Evolutionary conservation across 2,113 vertebrate species (phyloP), one percentile per base, ranked within the genome.

Genomic region (Daboia siamensis): DNA sequence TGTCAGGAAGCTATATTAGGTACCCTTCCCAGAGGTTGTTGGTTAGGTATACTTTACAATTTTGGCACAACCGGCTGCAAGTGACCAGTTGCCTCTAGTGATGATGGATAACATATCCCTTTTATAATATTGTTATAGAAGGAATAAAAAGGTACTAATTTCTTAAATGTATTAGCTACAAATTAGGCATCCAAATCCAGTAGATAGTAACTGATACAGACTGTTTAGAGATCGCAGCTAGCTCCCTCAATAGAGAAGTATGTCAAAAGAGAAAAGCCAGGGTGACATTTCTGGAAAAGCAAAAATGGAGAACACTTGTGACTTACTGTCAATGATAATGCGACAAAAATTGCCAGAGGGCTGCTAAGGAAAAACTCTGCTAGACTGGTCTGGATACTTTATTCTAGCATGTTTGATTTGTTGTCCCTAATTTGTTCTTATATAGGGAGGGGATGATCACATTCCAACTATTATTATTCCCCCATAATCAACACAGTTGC

Each of bases 401-500:
- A 2, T 93, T 96, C 90, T 55, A 86, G 54, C 5, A 17, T 10
- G 21, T 93, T 91, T 88, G 56, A 54, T 88, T 93, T 90, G 54
- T 89, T 93, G 91, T 4, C 44, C 94, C 87, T 56, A 57, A 93
- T 96, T 93, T 93, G 0, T 29, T 93, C 95, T 90, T 92, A 21
- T 91, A 3, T 7, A 21, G n/a, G 86, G 89, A 94, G 61, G 93
- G 48, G 94, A 92, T 59, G 4, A 88, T 93, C 84, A 84, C 93
- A 86, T 55, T 74, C 86, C 91, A 88, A 29, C 51, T 26, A 80
- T 54, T 1, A 29, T 87, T 55, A 87, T 93, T 94, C 92, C 3
- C 5, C 51, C 85, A 21, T 26, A 95, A 88, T 52, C 0, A 0
- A 91, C 91, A 93, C 93, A 17, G 55, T 94, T 3, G 11, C 0